Evolutionary conservation across 2,113 vertebrate genomes (phyloP).

Genomic region (Toxostoma redivivum): DNA sequence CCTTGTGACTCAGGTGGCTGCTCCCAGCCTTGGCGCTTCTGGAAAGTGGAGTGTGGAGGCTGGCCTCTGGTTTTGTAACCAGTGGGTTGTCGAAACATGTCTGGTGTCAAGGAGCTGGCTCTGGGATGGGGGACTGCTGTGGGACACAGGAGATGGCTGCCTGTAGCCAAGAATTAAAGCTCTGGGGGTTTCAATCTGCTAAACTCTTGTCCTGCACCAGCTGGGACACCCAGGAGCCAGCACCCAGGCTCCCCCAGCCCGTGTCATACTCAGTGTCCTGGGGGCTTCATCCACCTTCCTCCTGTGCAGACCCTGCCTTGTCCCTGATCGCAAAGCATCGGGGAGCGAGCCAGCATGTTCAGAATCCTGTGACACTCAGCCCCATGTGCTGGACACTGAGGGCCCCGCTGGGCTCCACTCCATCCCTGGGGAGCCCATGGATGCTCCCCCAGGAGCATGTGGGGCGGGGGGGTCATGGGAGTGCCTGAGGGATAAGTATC

Average conservation of each 20-base stretch:
- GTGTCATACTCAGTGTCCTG: fast-evolving
- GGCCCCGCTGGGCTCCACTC: neutral
- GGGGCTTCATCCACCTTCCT: neutral
- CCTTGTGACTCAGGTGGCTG: too few relatives aligned
- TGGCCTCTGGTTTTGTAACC: neutral
- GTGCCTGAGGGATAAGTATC: too few relatives aligned
- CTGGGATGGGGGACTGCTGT: neutral
- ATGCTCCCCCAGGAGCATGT: neutral
- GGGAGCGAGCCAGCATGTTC: neutral
- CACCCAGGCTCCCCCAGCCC: neutral
- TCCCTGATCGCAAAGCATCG: neutral
- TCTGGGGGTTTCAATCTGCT: fast-evolving
- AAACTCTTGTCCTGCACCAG: neutral
- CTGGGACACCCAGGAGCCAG: neutral
- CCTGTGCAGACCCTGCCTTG: neutral
- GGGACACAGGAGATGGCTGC: neutral
- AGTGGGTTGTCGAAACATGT: fast-evolving
- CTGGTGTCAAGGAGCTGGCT: neutral
- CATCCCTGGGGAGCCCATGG: neutral
- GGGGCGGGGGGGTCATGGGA: neutral
- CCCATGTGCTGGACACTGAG: too few relatives aligned
- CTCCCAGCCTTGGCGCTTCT: fast-evolving
- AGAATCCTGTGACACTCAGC: neutral
- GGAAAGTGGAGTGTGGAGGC: neutral
- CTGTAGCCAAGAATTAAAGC: neutral